Evolutionary conservation across 2,797 vertebrate species (phyloP), one percentile per base, ranked within the genome.

Genomic region (Hapalemur alaotrensis): DNA sequence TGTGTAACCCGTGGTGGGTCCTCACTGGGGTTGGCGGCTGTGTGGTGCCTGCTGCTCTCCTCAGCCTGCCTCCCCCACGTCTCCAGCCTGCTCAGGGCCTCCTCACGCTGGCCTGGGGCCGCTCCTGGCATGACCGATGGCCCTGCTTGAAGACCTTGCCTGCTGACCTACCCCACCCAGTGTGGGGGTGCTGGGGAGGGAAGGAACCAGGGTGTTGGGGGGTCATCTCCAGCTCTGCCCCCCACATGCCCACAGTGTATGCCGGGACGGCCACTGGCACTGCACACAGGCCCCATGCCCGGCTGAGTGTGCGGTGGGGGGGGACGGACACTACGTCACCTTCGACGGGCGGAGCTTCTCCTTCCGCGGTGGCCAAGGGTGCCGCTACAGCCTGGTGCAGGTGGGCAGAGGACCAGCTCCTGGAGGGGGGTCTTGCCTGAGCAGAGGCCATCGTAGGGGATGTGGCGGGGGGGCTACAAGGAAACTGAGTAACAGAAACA

Each of bases 281-380:
- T 99, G 99, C 48, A 98, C 98, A 2, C 98, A 95, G 93, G 99
- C 99, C 91, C 99, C 81, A 32, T 99, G 99, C 43, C 98, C 99
- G 0, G 99, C 99, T 0, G 99, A 99, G 97, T 99, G 99, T 67
- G 90, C 94, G 1, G 97, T 99, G 75, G 98, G 99, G 18, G 99
- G 99, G 0, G 98, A 98, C 0, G 97, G 98, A 8, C 99, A 99
- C 95, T 99, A 99, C 81, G 86, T 98, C 96, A 99, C 99, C n/a
- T 99, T 99, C 23, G 99, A 99, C 96, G 98, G 98, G 96, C 99
- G 98, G 97, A 98, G 98, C 95, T 99, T 99, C 97, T 98, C 98
- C 1, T 98, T 99, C 46, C 98, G 93, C 0, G 98, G 99, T 1
- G 0, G 3, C 15, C 14, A 10, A 0, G 63, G 98, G 89, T 99